phyloP scores from a whole-genome alignment of 2,888 invertebrate genomes.

The Amphimallon solstitiale region DNA sequence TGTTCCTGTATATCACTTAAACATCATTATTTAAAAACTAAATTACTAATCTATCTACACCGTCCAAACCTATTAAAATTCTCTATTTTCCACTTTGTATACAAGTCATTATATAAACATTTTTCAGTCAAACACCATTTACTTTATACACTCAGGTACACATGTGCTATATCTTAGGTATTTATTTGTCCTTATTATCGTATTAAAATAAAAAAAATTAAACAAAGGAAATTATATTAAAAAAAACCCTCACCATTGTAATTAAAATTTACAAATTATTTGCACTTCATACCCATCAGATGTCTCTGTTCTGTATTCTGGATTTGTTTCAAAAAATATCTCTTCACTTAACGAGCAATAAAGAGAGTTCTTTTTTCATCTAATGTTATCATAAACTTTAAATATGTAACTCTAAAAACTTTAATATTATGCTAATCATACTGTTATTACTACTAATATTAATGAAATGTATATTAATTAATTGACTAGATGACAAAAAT shows the following conservation, averaged over 20 bases:
- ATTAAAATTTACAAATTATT: constrained; percentile 44
- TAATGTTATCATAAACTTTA: neutral
- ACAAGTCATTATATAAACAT: too few species aligned
- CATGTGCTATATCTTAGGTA: constrained; percentile 13
- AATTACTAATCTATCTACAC: too few species aligned
- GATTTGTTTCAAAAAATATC: constrained; percentile 7
- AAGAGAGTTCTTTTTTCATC: neutral
- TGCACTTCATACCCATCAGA: constrained; percentile 57
- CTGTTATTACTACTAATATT: neutral
- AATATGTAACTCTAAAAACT: neutral
- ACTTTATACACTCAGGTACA: constrained; percentile 19
- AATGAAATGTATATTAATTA: neutral
- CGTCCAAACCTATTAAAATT: neutral
- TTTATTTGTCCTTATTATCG: too few species aligned
- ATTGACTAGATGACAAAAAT: neutral
- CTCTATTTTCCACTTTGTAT: neutral
- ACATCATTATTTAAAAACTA: too few species aligned
- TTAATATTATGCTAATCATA: neutral
- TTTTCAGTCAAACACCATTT: constrained; percentile 11
- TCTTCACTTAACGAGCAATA: neutral
- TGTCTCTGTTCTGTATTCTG: constrained; percentile 51
- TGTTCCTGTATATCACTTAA: too few species aligned
- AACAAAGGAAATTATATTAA: neutral
- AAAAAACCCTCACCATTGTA: constrained; percentile 37
- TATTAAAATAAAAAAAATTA: constrained; percentile 1